Conservation (phyloP, 2,797 vertebrate genomes). For the Masticophis lateralis region DNA sequence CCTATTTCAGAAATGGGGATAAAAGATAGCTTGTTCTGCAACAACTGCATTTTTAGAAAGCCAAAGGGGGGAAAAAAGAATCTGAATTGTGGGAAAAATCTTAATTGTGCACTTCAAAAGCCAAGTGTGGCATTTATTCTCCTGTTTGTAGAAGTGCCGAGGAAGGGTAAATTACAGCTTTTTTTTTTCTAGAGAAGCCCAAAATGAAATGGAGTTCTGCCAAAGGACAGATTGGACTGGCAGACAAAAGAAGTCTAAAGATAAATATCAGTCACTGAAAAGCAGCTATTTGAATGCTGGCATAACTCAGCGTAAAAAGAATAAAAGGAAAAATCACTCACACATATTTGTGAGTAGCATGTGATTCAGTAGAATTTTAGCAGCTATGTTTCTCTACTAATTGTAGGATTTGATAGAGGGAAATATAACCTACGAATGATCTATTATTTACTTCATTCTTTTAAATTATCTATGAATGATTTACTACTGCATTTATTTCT, state of each 20-base stretch:
- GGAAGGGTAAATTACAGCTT: background rate
- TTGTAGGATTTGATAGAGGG: constrained; percentile 2
- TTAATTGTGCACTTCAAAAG: background rate
- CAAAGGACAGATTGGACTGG: background rate
- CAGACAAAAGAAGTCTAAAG: constrained; percentile 3
- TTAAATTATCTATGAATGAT: constrained; percentile 47
- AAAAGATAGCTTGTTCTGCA: background rate
- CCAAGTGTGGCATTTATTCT: constrained; percentile 2
- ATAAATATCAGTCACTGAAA: constrained; percentile 16
- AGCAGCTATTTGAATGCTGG: background rate
- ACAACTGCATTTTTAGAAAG: background rate
- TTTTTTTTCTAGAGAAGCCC: background rate
- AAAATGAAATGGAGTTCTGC: constrained; percentile 26
- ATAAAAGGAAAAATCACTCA: background rate
- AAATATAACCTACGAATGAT: constrained; percentile 45
- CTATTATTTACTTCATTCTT: constrained; percentile 40
- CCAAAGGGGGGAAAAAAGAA: background rate
- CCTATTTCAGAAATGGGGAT: background rate
- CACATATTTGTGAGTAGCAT: background rate
- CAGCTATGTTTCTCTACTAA: constrained; percentile 48
- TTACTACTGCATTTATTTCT: constrained; percentile 53
- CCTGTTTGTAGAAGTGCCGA: background rate
- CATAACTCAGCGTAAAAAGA: background rate
- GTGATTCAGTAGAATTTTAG: constrained; percentile 57
- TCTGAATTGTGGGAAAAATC: background rate